A percentile compares a stretch with the other conserved stretches of the same genome.
Evolutionary conservation across 2,113 vertebrate genomes (phyloP).

Genomic region (Camelus dromedarius): DNA sequence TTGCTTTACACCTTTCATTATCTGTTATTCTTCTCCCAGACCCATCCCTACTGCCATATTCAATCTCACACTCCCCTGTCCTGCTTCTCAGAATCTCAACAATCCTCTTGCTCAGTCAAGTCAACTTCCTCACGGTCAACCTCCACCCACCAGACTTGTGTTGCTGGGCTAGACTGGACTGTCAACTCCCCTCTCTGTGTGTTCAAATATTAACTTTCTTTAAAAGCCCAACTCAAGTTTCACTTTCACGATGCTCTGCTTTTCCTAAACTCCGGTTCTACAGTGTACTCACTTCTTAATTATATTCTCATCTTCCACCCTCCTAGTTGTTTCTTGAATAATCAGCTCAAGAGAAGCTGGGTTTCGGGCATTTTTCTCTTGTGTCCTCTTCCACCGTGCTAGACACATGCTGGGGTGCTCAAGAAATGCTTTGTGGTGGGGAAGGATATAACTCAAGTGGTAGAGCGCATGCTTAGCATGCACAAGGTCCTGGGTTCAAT

Average conservation of each 20-base stretch:
- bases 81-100: background rate
- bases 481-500: too few species aligned
- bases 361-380: background rate
- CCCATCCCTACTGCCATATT: background rate
- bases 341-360: background rate
- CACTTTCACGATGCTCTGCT: background rate
- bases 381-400: background rate
- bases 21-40: slow-evolving; percentile 10
- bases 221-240: background rate
- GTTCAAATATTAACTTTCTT: slow-evolving; percentile 16
- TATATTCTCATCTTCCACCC: background rate
- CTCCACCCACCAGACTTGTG: background rate
- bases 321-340: slow-evolving; percentile 23
- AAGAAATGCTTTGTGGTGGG: slow-evolving; percentile 32
- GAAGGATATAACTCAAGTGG: too few species aligned
- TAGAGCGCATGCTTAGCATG: too few species aligned
- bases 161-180: background rate
- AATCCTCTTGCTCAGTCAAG: background rate
- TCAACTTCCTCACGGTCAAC: background rate
- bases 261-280: slow-evolving; percentile 6
- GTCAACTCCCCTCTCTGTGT: background rate
- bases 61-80: background rate
- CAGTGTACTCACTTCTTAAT: background rate
- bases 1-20: slow-evolving; percentile 13
- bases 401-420: background rate